Percentiles rank a stretch among this genome's conserved stretches.
Evolutionary conservation across 2,113 vertebrate genomes (phyloP).

Genomic region (Camelus dromedarius): DNA sequence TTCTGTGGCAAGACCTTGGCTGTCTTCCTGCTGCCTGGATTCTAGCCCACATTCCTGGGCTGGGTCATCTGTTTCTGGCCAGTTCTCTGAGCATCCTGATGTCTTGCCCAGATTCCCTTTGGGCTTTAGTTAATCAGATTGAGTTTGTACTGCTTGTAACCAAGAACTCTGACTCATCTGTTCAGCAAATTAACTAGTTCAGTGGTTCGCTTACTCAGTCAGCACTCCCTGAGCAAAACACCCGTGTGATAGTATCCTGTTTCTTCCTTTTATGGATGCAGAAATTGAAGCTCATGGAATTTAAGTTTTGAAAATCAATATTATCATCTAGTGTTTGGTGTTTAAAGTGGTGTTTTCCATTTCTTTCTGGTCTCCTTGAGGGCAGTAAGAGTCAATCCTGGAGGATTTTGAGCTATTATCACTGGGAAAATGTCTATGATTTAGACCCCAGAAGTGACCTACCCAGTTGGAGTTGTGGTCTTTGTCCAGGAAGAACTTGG

Average conservation of each 20-base stretch:
- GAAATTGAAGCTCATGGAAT: not conserved
- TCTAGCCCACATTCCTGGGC: not conserved
- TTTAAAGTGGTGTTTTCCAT: not conserved
- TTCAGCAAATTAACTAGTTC: slow-evolving; percentile 22
- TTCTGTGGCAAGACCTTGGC: not conserved
- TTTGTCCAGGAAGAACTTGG: not conserved
- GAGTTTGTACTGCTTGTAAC: slow-evolving; percentile 28
- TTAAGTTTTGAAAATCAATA: slow-evolving; percentile 7
- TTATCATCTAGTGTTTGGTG: not conserved
- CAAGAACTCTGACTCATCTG: slow-evolving; percentile 10
- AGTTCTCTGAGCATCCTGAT: not conserved
- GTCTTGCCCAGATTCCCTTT: not conserved
- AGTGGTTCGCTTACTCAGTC: not conserved
- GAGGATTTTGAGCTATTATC: not conserved
- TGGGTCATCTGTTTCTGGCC: not conserved
- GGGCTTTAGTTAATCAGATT: not conserved
- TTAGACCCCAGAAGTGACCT: not conserved
- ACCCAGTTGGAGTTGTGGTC: not conserved
- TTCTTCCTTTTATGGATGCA: not conserved
- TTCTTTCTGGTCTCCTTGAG: not conserved
- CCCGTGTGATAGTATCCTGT: not conserved
- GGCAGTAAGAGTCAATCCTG: not conserved
- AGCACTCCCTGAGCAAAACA: slow-evolving; percentile 15
- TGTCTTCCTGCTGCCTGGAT: not conserved
- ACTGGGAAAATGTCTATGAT: not conserved